phyloP scores from a whole-genome alignment of 2,888 invertebrate genomes.

The Disparrhopalites patrizii region DNA sequence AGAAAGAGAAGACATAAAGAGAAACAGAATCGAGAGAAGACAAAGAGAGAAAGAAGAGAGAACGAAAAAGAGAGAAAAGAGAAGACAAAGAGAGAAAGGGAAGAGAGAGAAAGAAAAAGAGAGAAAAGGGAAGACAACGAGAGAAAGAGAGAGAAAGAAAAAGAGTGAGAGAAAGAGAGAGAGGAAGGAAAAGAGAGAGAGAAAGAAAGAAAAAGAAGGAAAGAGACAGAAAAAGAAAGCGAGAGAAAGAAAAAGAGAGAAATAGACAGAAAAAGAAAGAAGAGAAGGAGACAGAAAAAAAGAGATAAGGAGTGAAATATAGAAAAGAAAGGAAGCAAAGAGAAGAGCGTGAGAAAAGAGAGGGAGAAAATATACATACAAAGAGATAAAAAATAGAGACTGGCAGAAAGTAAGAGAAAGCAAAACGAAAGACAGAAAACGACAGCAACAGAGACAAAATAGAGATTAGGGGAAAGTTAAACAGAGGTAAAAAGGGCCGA shows the following conservation, averaged over 20 bases:
- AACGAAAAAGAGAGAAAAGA: no score
- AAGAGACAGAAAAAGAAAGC: neutral
- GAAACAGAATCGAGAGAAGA: neutral
- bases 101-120: neutral
- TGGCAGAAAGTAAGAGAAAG: no score
- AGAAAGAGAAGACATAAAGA: neutral
- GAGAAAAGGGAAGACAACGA: neutral
- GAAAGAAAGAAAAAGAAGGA: neutral
- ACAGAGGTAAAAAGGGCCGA: no score
- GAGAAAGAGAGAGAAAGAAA: neutral
- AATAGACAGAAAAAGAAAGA: neutral
- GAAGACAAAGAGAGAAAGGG: neutral
- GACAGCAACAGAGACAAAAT: neutral
- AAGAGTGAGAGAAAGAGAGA: neutral
- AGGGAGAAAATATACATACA: no score
- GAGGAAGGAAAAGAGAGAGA: neutral
- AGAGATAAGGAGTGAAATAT: no score
- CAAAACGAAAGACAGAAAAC: no score
- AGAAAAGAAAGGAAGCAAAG: no score
- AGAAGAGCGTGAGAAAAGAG: no score
- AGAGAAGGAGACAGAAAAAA: neutral
- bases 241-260: neutral
- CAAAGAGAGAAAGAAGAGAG: no score
- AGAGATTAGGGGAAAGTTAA: no score
- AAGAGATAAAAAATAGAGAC: no score